Percentiles rank a stretch among this genome's conserved stretches.
phyloP scores from a whole-genome alignment of 2,113 vertebrate species.

The Chaetodon auriga region DNA sequence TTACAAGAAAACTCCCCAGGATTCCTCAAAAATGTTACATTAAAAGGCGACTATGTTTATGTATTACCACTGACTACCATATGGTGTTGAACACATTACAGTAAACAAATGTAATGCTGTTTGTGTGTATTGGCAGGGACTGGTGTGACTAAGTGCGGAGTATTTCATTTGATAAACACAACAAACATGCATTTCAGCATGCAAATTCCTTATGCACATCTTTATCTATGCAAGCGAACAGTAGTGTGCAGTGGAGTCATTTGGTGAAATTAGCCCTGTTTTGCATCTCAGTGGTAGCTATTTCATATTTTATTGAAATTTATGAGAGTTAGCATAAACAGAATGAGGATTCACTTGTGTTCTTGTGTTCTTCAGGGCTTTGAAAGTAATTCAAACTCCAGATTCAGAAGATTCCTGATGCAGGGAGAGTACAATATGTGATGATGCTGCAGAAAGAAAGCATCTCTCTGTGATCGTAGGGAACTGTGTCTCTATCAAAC shows the following conservation, averaged over 20 bases:
- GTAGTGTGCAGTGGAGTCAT: not conserved
- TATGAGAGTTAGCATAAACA: not conserved
- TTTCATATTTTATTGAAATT: not conserved
- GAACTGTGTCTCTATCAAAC: conserved; percentile 3
- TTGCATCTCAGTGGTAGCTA: not conserved
- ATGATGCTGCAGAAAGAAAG: conserved; percentile 16
- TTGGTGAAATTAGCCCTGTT: not conserved
- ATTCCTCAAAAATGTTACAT: not conserved
- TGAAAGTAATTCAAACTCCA: not conserved
- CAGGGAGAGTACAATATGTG: not conserved
- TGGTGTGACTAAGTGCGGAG: not conserved
- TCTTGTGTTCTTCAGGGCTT: not conserved
- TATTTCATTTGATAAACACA: not conserved
- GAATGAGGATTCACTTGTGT: not conserved
- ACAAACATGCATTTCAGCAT: not conserved
- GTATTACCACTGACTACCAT: not conserved
- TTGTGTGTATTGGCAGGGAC: not conserved
- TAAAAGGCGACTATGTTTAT: not conserved
- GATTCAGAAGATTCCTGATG: not conserved
- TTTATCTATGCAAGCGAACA: not conserved
- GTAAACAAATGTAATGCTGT: conserved; percentile 8
- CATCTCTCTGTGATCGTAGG: conserved; percentile 13
- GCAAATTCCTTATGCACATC: not conserved
- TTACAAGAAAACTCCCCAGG: not conserved
- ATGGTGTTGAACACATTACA: not conserved